Evolutionary conservation across 64 coral and sea anemone species (phyloP).

Genomic region (Exaiptasia diaphana): DNA sequence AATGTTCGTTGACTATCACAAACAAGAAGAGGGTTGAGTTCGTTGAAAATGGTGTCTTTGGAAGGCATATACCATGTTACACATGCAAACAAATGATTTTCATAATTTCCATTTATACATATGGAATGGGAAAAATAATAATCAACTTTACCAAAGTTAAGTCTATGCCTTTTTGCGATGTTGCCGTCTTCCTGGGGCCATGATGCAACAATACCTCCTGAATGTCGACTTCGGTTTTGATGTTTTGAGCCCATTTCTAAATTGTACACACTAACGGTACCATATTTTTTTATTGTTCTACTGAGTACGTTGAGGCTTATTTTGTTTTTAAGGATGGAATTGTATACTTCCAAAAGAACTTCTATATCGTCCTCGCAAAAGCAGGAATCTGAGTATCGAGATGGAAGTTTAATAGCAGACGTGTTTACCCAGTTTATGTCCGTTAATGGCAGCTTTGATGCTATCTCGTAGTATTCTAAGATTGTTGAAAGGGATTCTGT

Average conservation of each 20-base stretch:
- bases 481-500: neutral
- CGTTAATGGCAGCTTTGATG: neutral
- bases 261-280: neutral
- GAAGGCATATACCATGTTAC: neutral
- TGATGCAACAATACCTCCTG: conserved; percentile 11
- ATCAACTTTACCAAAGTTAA: conserved; percentile 3
- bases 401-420: neutral
- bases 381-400: neutral
- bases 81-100: conserved; percentile 20
- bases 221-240: neutral
- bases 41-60: neutral
- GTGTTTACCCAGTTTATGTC: neutral
- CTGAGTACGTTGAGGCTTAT: neutral
- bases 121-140: conserved; percentile 8
- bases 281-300: neutral
- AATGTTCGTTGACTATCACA: neutral
- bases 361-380: neutral
- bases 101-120: neutral
- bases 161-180: neutral
- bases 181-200: neutral
- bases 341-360: neutral
- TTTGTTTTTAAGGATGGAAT: neutral
- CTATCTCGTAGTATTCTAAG: neutral
- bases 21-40: neutral
- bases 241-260: conserved; percentile 1